Evolutionary conservation across 2,113 vertebrate species (phyloP), one percentile per base, ranked within the genome.

Genomic region (Saccopteryx bilineata): DNA sequence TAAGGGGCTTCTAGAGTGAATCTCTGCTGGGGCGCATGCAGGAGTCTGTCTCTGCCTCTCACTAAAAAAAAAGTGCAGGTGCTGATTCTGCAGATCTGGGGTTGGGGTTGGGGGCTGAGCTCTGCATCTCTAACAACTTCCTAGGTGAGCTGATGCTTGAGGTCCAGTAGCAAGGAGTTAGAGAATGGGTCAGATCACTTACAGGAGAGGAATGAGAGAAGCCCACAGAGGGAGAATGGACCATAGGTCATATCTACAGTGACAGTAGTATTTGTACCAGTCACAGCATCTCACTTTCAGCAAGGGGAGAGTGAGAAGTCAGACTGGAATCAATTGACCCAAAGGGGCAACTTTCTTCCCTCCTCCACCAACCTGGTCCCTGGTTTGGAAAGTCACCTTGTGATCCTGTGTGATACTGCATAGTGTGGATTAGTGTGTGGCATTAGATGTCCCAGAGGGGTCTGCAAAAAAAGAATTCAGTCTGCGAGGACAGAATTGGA

Each of bases 261-360:
- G 46, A 74, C n/a, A 4, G 13, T 48, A 1, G 23, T 9, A 8
- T 26, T 5, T n/a, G 52, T 2, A 3, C 21, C 2, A 0, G 9
- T 26, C 71, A 69, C 39, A 17, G 31, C 28, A 11, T 28, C 24
- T 31, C 50, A 3, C 80, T 46, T 75, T 31, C 48, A 9, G 31
- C 33, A 11, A 54, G 17, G 11, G n/a, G 21, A 63, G 72, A 39
- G 65, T 28, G n/a, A 14, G 56, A 61, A 23, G 71, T 63, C 71
- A 31, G 63, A 21, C 2, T n/a, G 24, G 56, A 19, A 5, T 54
- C 50, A 3, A 12, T 26, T n/a, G 31, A 60, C 33, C 10, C 5
- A n/a, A 14, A 48, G 71, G n/a, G 26, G 1, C 24, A 1, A 2
- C 56, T 74, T 68, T 71, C 61, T 54, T 74, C 31, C 9, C 13